Percentiles rank a stretch among this genome's conserved stretches.
phyloP scores from a whole-genome alignment of 2,888 invertebrate species.

The Camptogramma bilineatum region DNA sequence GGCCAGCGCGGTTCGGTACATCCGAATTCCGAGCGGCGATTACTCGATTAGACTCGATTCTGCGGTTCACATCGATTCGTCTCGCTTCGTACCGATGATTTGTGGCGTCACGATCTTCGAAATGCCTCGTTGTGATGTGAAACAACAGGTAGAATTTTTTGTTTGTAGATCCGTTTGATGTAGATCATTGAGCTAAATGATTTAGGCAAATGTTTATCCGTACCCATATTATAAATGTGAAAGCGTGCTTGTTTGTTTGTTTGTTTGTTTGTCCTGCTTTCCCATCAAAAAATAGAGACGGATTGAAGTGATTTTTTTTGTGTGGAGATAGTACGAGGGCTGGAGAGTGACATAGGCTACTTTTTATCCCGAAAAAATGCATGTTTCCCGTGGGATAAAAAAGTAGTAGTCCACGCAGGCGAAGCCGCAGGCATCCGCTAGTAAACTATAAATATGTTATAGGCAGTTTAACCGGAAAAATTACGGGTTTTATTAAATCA shows the following conservation, averaged over 20 bases:
- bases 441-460: neutral
- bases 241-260: too few species aligned
- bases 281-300: too few species aligned
- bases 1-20: slow-evolving; percentile 47
- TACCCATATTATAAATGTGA: too few species aligned
- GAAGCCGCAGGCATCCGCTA: too few species aligned
- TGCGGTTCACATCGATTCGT: slow-evolving; percentile 71
- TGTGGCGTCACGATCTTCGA: slow-evolving; percentile 67
- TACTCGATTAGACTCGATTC: slow-evolving; percentile 60
- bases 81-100: slow-evolving; percentile 68
- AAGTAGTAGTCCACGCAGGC: too few species aligned
- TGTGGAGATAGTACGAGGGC: too few species aligned
- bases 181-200: slow-evolving; percentile 38
- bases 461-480: neutral
- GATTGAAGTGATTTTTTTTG: too few species aligned
- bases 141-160: slow-evolving; percentile 51
- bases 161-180: slow-evolving; percentile 39
- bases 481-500: neutral
- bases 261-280: too few species aligned
- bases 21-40: slow-evolving; percentile 54
- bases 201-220: slow-evolving; percentile 13
- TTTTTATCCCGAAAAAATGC: too few species aligned
- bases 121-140: slow-evolving; percentile 57
- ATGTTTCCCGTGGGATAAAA: too few species aligned
- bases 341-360: too few species aligned